Conservation (phyloP, 2,797 vertebrate species). For the Cossypha heuglini region DNA sequence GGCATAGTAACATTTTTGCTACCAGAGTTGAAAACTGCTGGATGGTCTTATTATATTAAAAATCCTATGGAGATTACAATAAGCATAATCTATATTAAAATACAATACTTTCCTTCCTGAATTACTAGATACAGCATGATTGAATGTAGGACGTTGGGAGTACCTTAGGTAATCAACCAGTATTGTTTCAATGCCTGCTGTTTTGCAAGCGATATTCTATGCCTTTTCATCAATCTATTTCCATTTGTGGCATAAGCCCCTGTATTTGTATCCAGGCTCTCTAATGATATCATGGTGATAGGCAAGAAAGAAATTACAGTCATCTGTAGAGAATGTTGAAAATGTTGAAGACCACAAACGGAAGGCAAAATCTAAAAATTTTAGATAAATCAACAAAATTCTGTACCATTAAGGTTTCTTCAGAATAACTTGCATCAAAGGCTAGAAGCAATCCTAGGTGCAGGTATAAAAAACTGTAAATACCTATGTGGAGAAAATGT, state of each 20-base stretch:
- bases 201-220: neutral
- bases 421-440: neutral
- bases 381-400: neutral
- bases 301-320: neutral
- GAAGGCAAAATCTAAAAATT: neutral
- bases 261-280: neutral
- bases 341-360: neutral
- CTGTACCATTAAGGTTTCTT: neutral
- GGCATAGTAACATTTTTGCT: neutral
- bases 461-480: neutral
- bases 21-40: neutral
- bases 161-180: neutral
- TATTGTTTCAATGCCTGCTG: neutral
- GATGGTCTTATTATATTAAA: neutral
- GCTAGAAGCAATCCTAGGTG: neutral
- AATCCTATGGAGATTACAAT: neutral
- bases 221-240: neutral
- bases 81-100: neutral
- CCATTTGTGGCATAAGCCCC: neutral
- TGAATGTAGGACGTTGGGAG: neutral
- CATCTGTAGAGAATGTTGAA: neutral
- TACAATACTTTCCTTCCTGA: neutral
- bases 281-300: neutral
- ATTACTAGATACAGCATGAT: neutral
- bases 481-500: neutral